phyloP scores from a whole-genome alignment of 2,888 invertebrate genomes.

The Hyposoter dolosus region DNA sequence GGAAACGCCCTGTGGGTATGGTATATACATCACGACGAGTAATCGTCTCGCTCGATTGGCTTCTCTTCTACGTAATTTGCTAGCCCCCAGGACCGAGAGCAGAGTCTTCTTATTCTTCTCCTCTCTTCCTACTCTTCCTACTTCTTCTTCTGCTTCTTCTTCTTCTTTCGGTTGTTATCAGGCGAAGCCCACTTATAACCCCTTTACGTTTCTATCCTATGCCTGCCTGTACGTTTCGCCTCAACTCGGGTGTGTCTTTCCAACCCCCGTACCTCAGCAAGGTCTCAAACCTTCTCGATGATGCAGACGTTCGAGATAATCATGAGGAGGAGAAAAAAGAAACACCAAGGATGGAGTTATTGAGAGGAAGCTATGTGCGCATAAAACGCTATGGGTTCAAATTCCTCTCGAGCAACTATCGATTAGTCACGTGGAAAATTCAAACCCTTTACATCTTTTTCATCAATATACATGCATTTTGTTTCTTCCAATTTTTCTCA shows the following conservation, averaged over 20 bases:
- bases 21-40: constrained; percentile 49
- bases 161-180: constrained; percentile 53
- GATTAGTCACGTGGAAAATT: constrained; percentile 1
- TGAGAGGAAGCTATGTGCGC: background rate
- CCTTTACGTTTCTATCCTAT: constrained; percentile 31
- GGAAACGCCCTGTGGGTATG: constrained; percentile 17
- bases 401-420: background rate
- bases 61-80: constrained; percentile 67
- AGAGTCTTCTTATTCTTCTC: constrained; percentile 37
- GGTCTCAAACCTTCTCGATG: constrained; percentile 14
- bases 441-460: background rate
- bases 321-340: constrained; percentile 10
- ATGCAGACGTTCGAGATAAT: constrained; percentile 47
- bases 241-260: constrained; percentile 24
- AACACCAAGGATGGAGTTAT: constrained; percentile 5
- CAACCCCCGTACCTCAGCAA: background rate
- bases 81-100: constrained; percentile 53
- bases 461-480: too few relatives aligned
- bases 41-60: constrained; percentile 68
- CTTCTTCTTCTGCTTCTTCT: constrained; percentile 38
- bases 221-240: constrained; percentile 20
- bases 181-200: constrained; percentile 36
- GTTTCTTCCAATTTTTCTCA: too few relatives aligned
- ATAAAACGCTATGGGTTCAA: constrained; percentile 26
- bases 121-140: background rate